Evolutionary conservation across 2,888 invertebrate genomes (phyloP).

Genomic region (Eumacrocentrus americanus): DNA sequence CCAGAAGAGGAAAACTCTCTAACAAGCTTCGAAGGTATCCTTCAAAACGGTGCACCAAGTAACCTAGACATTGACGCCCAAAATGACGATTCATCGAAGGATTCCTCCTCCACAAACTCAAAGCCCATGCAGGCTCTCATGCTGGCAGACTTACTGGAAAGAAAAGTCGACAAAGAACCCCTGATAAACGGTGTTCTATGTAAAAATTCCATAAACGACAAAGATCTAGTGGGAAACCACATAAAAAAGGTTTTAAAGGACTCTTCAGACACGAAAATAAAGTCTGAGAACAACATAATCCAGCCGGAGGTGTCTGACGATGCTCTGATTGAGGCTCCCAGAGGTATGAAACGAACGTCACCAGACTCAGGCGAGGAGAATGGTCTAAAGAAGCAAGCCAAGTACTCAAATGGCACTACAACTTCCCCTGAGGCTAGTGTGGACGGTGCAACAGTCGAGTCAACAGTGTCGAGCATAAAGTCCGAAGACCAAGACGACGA

Average conservation of each 20-base stretch:
- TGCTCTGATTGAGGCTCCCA: conserved; percentile 53
- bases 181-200: conserved; percentile 67
- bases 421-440: conserved; percentile 56
- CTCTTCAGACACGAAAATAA: conserved; percentile 50
- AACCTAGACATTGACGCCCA: conserved; percentile 64
- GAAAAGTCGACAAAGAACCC: conserved; percentile 71
- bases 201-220: conserved; percentile 68
- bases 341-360: conserved; percentile 57
- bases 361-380: conserved; percentile 60
- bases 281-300: conserved; percentile 48
- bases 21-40: conserved; percentile 70
- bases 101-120: conserved; percentile 53
- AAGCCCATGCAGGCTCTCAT: conserved; percentile 65
- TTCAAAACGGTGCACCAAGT: conserved; percentile 67
- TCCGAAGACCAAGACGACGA: conserved; percentile 63
- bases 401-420: conserved; percentile 59
- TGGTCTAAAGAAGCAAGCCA: conserved; percentile 60
- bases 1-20: conserved; percentile 68
- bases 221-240: conserved; percentile 68
- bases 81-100: conserved; percentile 66
- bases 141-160: conserved; percentile 83
- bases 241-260: conserved; percentile 63
- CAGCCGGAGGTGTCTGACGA: conserved; percentile 54
- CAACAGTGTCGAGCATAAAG: conserved; percentile 63
- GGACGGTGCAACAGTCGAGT: conserved; percentile 59